phyloP scores from a whole-genome alignment of 2,113 vertebrate genomes.

The Sminthopsis crassicaudata region DNA sequence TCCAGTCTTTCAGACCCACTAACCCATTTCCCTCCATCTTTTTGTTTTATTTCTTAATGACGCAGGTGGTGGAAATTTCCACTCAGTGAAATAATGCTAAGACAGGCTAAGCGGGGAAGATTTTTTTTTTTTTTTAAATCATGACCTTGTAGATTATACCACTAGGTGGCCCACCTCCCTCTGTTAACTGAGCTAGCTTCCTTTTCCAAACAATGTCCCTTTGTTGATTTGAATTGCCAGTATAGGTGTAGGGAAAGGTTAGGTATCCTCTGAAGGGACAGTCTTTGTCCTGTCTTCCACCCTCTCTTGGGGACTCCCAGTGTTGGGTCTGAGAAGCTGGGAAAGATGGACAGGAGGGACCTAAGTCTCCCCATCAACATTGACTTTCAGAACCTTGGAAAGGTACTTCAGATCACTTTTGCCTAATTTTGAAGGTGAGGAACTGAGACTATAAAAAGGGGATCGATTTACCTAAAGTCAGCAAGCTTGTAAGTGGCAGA shows the following conservation, averaged over 20 bases:
- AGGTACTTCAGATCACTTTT: background rate
- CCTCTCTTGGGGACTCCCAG: background rate
- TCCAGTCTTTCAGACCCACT: background rate
- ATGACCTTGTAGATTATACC: background rate
- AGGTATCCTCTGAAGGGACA: background rate
- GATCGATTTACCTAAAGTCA: background rate
- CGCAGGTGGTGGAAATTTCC: background rate
- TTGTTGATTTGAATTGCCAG: background rate
- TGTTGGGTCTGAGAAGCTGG: background rate
- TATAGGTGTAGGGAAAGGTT: background rate
- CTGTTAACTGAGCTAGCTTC: background rate
- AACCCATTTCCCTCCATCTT: background rate
- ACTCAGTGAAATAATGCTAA: background rate
- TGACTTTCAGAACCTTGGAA: background rate
- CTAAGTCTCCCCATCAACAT: background rate
- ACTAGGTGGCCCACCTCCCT: background rate
- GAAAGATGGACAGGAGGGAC: background rate
- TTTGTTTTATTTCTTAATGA: background rate
- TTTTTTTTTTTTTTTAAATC: background rate
- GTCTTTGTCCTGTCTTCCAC: background rate
- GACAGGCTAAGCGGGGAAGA: background rate
- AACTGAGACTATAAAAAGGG: background rate
- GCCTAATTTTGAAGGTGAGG: background rate
- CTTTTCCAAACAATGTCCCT: background rate
- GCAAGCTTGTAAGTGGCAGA: background rate